Conservation (phyloP, 2,113 vertebrate species). For the Oreotrochilus melanogaster region DNA sequence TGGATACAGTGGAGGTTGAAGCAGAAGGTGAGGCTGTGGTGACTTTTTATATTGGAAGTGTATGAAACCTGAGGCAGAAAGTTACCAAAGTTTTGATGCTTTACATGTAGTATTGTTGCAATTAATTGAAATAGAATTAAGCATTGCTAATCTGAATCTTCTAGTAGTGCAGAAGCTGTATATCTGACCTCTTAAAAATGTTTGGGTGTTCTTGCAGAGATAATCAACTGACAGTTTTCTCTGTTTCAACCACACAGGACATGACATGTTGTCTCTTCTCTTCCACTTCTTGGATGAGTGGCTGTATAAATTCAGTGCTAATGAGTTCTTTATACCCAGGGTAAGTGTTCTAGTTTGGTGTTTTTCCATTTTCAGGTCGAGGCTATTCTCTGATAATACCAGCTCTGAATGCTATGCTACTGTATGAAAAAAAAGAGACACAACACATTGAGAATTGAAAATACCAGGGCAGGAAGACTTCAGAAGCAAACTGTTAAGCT, state of each 20-base stretch:
- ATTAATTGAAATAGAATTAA: background rate
- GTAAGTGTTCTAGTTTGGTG: slow-evolving; percentile 71
- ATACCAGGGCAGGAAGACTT: background rate
- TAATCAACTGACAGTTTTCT: background rate
- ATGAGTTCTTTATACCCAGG: slow-evolving; percentile 92
- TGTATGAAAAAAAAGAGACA: background rate
- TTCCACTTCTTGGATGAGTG: slow-evolving; percentile 96
- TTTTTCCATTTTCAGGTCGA: background rate
- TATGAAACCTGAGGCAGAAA: background rate
- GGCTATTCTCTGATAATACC: background rate
- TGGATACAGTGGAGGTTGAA: slow-evolving; percentile 87
- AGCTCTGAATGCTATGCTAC: background rate
- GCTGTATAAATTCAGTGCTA: slow-evolving; percentile 95
- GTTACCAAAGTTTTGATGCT: background rate
- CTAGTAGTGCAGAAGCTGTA: background rate
- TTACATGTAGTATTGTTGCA: background rate
- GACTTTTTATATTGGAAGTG: rapidly evolving
- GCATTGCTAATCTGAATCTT: background rate
- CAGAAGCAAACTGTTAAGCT: background rate
- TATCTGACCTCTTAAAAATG: background rate
- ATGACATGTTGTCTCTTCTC: slow-evolving; percentile 93
- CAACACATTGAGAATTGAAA: background rate
- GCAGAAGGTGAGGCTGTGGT: slow-evolving; percentile 82
- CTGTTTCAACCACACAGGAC: slow-evolving; percentile 76
- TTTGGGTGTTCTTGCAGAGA: background rate